A percentile compares a stretch with the other conserved stretches of the same genome.
phyloP scores from a whole-genome alignment of 2,113 vertebrate species.

The Petromus typicus region DNA sequence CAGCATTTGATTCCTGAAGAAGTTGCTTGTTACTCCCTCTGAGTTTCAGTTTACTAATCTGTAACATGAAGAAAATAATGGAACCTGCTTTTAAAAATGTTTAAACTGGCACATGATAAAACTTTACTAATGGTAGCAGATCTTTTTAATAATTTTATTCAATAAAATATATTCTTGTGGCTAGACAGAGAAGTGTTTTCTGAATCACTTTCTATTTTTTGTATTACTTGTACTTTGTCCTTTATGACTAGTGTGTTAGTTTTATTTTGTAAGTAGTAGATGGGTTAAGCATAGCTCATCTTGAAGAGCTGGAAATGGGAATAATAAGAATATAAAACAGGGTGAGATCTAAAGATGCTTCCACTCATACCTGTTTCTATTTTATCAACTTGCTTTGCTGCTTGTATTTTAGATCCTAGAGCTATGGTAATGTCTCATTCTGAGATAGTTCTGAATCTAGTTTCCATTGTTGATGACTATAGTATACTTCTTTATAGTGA shows the following conservation, averaged over 20 bases:
- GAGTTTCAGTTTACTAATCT: slow-evolving; percentile 10
- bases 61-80: slow-evolving; percentile 14
- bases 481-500: background rate
- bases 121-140: background rate
- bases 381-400: background rate
- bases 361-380: background rate
- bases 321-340: slow-evolving; percentile 42
- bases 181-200: background rate
- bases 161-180: slow-evolving; percentile 29
- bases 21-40: slow-evolving; percentile 34
- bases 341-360: background rate
- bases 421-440: background rate
- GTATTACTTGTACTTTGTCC: background rate
- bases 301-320: slow-evolving; percentile 10
- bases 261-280: background rate
- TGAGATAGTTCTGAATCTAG: slow-evolving; percentile 10
- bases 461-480: slow-evolving; percentile 1
- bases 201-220: slow-evolving; percentile 12
- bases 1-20: background rate
- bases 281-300: slow-evolving; percentile 4
- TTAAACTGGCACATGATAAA: background rate
- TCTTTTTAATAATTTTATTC: slow-evolving; percentile 53
- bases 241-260: background rate
- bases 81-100: background rate
- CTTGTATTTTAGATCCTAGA: slow-evolving; percentile 46